Percentiles rank a stretch among this genome's conserved stretches.
phyloP scores from a whole-genome alignment of 2,888 invertebrate genomes.

The Nymphalis polychloros region DNA sequence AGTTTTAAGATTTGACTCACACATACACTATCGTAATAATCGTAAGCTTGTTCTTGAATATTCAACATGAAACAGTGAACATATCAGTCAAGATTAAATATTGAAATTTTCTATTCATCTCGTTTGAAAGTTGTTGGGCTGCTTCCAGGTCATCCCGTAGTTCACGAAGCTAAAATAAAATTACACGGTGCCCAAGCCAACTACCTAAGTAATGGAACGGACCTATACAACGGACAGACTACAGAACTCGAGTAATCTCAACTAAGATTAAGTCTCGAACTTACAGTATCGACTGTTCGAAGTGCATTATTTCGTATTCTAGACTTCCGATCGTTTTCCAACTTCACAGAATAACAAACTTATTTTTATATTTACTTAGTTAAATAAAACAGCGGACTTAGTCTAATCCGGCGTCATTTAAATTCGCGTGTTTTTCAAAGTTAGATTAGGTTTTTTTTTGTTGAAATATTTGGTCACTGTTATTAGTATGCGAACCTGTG shows the following conservation, averaged over 20 bases:
- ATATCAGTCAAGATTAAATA: slow-evolving; percentile 50
- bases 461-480: slow-evolving; percentile 29
- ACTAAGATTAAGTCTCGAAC: slow-evolving; percentile 72
- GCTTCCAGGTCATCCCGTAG: slow-evolving; percentile 45
- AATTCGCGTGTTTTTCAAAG: slow-evolving; percentile 41
- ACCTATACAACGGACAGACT: slow-evolving; percentile 54
- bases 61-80: slow-evolving; percentile 38
- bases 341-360: slow-evolving; percentile 48
- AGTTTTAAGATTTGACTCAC: no score
- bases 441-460: slow-evolving; percentile 40
- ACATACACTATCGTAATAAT: no score
- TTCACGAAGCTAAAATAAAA: slow-evolving; percentile 49
- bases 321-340: slow-evolving; percentile 44
- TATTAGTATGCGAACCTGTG: slow-evolving; percentile 42
- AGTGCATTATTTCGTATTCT: slow-evolving; percentile 67
- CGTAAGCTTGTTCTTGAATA: neutral
- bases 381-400: slow-evolving; percentile 41
- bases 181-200: slow-evolving; percentile 51
- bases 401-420: slow-evolving; percentile 41
- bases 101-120: slow-evolving; percentile 56
- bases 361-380: slow-evolving; percentile 51
- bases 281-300: slow-evolving; percentile 64
- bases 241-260: slow-evolving; percentile 62
- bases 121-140: slow-evolving; percentile 55
- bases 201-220: slow-evolving; percentile 58